phyloP scores from a whole-genome alignment of 2,797 vertebrate species.

The Okamejei kenojei region DNA sequence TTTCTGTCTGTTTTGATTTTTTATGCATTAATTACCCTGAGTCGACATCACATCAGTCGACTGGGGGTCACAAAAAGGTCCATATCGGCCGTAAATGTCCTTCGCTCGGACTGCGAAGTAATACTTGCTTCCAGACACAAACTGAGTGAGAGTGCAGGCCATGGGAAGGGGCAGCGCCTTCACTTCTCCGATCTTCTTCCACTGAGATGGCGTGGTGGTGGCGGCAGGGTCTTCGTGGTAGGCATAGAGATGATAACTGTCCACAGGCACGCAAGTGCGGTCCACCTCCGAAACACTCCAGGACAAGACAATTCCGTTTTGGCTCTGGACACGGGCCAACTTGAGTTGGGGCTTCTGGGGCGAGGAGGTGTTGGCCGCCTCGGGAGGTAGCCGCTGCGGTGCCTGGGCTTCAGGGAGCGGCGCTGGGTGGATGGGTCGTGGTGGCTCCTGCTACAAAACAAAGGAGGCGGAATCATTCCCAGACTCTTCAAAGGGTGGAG shows the following conservation, averaged over 20 bases:
- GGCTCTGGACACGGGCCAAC: conserved; percentile 86
- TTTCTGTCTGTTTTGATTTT: background rate
- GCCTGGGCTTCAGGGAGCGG: conserved; percentile 69
- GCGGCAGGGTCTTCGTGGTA: conserved; percentile 89
- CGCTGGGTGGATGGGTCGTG: conserved; percentile 63
- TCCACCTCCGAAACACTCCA: conserved; percentile 93
- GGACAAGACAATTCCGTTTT: conserved; percentile 91
- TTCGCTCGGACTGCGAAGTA: conserved; percentile 94
- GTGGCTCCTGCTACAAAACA: conserved; percentile 53
- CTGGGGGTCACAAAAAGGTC: conserved; percentile 96
- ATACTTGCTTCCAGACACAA: conserved; percentile 94
- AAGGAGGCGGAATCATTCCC: background rate
- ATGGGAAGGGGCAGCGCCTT: conserved; percentile 92
- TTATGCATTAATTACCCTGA: conserved; percentile 40
- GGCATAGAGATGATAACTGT: conserved; percentile 96
- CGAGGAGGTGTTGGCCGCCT: conserved; percentile 75
- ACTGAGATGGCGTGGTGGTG: conserved; percentile 69
- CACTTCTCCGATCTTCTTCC: conserved; percentile 98
- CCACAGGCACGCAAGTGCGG: conserved; percentile 79
- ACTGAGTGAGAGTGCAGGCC: conserved; percentile 97
- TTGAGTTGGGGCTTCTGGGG: conserved; percentile 96
- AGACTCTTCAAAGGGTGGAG: background rate
- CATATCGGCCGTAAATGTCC: conserved; percentile 91
- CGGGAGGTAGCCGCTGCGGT: conserved; percentile 70
- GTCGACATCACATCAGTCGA: conserved; percentile 91